Evolutionary conservation across 1,140 invertebrate genomes (phyloP).

Genomic region (Geopemphigus sp.): DNA sequence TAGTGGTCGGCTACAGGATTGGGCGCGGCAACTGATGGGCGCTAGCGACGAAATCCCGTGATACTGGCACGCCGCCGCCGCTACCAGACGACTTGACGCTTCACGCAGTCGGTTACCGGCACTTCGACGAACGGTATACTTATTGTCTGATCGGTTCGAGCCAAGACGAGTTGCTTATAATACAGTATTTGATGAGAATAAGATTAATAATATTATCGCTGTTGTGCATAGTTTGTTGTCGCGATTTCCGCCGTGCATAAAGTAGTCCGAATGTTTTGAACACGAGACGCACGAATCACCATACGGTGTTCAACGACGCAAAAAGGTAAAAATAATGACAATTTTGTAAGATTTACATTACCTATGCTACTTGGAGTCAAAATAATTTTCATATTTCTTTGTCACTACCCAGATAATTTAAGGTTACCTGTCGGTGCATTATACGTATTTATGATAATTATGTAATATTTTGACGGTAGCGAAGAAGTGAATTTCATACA

Average conservation of each 20-base stretch:
- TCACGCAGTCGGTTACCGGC: slow-evolving; percentile 11
- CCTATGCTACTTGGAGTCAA: no score
- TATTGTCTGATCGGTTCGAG: background rate
- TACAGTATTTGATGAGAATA: background rate
- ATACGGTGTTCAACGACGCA: background rate
- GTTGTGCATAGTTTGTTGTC: background rate
- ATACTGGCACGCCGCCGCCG: background rate
- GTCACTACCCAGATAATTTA: no score
- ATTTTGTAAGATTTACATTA: no score
- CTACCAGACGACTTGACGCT: background rate
- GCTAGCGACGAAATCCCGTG: slow-evolving; percentile 1
- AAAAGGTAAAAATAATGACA: background rate
- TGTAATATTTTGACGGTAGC: no score
- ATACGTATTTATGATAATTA: no score
- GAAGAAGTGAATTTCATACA: no score
- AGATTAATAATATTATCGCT: background rate
- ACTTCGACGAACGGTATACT: background rate
- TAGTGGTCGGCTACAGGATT: background rate
- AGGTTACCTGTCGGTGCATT: no score
- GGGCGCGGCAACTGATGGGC: background rate
- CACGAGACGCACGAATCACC: background rate
- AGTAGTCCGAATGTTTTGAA: background rate
- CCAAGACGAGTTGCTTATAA: background rate
- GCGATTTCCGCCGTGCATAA: background rate
- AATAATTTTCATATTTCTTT: no score